Conservation (phyloP, 2,797 vertebrate species). For the Pygocentrus nattereri region DNA sequence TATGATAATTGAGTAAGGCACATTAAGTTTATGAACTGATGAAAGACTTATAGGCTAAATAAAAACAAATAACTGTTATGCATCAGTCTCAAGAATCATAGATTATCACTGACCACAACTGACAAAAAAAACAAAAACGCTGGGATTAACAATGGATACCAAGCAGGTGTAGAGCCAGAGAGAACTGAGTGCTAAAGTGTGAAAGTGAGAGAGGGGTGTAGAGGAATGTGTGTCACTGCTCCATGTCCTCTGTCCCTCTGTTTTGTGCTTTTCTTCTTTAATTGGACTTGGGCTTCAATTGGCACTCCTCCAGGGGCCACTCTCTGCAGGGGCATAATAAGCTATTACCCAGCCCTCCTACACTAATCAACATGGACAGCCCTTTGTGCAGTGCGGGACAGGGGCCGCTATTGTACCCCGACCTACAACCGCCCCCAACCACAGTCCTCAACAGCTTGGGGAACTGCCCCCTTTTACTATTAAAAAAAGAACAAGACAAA, state of each 20-base stretch:
- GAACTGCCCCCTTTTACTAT: conserved; percentile 45
- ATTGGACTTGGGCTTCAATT: conserved; percentile 85
- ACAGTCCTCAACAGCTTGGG: conserved; percentile 39
- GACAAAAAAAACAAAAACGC: background rate
- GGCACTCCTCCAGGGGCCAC: conserved; percentile 84
- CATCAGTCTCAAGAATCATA: no score
- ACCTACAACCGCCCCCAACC: conserved; percentile 64
- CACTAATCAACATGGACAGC: conserved; percentile 91
- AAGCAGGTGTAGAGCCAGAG: background rate
- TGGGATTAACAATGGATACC: background rate
- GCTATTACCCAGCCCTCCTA: conserved; percentile 86
- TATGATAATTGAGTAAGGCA: background rate
- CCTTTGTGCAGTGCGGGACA: conserved; percentile 84
- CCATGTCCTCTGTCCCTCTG: conserved; percentile 9
- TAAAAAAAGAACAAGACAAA: conserved; percentile 59
- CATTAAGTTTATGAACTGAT: background rate
- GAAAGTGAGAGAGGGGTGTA: conserved; percentile 41
- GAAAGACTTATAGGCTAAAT: background rate
- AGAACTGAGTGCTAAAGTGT: conserved; percentile 22
- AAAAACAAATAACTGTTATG: background rate
- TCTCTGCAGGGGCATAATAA: conserved; percentile 91
- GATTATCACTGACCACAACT: background rate
- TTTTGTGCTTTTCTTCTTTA: conserved; percentile 80
- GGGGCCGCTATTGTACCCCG: conserved; percentile 81
- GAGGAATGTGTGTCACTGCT: conserved; percentile 49